phyloP scores from a whole-genome alignment of 2,113 vertebrate genomes.

The Oophaga pumilio region DNA sequence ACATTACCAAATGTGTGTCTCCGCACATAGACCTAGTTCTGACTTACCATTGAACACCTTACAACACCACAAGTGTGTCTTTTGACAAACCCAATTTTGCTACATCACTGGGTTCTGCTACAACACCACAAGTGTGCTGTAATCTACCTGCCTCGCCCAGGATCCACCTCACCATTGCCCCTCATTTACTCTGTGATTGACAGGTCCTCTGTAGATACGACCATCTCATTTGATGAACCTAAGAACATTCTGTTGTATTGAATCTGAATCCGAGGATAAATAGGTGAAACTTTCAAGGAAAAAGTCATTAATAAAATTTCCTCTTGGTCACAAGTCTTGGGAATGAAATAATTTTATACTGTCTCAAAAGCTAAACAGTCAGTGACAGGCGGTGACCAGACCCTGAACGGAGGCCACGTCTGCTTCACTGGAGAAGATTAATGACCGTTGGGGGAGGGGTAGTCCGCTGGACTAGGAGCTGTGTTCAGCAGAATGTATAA shows the following conservation, averaged over 20 bases:
- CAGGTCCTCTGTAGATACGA: neutral
- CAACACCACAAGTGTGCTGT: too few species aligned
- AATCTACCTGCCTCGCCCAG: too few species aligned
- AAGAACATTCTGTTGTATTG: neutral
- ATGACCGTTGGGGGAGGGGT: neutral
- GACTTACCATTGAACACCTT: too few species aligned
- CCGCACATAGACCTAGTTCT: too few species aligned
- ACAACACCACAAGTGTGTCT: too few species aligned
- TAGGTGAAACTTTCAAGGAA: neutral
- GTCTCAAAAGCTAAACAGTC: neutral
- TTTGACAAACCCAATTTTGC: too few species aligned
- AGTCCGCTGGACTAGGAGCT: neutral
- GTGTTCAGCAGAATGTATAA: too few species aligned
- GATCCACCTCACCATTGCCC: neutral
- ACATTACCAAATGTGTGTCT: too few species aligned
- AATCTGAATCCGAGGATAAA: neutral
- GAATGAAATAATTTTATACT: neutral
- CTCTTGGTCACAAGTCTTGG: neutral
- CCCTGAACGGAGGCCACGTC: neutral
- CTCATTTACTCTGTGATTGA: neutral
- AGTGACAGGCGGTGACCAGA: neutral
- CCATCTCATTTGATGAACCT: too few species aligned
- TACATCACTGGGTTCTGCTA: too few species aligned
- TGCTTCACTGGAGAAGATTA: conserved; percentile 5
- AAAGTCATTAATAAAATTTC: neutral